phyloP scores from a whole-genome alignment of 2,888 invertebrate genomes.

The Ethmia dodecea region DNA sequence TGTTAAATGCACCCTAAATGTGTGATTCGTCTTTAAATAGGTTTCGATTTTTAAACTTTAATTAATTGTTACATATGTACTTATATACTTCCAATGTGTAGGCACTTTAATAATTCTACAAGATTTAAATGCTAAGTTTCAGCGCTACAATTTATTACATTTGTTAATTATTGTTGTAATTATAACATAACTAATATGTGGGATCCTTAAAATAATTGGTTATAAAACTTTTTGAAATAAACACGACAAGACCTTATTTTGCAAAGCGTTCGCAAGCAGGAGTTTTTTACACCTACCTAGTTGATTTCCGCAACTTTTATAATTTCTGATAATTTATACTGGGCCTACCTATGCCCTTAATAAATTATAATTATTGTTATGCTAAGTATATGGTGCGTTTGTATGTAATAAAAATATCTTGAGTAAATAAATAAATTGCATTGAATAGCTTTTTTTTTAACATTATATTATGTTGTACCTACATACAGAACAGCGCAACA shows the following conservation, averaged over 20 bases:
- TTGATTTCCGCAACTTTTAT: slow-evolving; percentile 15
- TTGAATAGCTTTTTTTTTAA: slow-evolving; percentile 36
- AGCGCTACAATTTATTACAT: slow-evolving; percentile 13
- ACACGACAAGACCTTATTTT: background rate
- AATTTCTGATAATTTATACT: slow-evolving; percentile 28
- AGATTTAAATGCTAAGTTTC: background rate
- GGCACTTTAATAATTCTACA: background rate
- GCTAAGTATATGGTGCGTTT: slow-evolving; percentile 75
- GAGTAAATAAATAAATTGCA: slow-evolving; percentile 68
- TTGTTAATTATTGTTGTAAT: slow-evolving; percentile 15
- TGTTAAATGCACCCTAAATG: too few relatives aligned
- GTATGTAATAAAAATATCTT: slow-evolving; percentile 64
- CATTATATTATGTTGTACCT: background rate
- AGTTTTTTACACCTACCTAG: background rate
- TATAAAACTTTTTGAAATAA: slow-evolving; percentile 1
- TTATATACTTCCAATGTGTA: background rate
- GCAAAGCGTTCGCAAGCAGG: background rate
- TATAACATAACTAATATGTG: background rate
- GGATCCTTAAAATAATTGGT: slow-evolving; percentile 14
- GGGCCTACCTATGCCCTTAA: slow-evolving; percentile 24
- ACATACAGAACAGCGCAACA: too few relatives aligned
- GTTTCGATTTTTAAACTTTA: background rate
- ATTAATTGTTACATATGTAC: background rate
- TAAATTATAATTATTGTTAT: slow-evolving; percentile 49
- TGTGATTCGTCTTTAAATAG: background rate